A percentile compares a stretch with the other conserved stretches of the same genome.
These are phyloP conservation scores for Trichogramma evanescens DNA, from an alignment of 2,888 invertebrate species.

Conservation along the genomic window DNA sequence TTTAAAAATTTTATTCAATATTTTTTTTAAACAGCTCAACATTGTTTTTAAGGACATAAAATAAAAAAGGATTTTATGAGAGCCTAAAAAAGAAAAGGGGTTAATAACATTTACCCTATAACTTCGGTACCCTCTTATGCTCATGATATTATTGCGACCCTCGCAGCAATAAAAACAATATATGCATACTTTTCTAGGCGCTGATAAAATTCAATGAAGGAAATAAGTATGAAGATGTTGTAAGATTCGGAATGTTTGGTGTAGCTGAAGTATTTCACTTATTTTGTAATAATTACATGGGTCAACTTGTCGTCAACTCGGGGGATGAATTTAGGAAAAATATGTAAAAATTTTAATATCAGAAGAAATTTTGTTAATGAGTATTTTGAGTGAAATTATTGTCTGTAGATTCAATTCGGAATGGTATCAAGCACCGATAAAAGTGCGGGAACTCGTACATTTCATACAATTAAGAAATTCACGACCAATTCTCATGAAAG, in stretches of 20 bases:
- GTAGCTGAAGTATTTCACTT: conserved; percentile 15
- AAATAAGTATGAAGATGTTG: no score
- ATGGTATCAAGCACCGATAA: conserved; percentile 13
- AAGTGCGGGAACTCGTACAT: conserved; percentile 11
- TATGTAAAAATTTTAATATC: not conserved
- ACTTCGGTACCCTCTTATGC: no score
- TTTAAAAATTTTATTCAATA: no score
- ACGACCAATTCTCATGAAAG: conserved; percentile 14
- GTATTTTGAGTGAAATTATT: not conserved
- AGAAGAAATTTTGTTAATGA: not conserved
- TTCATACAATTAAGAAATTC: conserved; percentile 14
- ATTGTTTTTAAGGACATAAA: no score
- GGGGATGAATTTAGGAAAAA: conserved; percentile 2
- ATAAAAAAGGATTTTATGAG: no score
- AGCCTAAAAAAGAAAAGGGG: no score
- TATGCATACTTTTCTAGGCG: no score
- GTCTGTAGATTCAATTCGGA: conserved; percentile 9
- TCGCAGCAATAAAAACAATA: no score
- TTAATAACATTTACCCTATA: no score
- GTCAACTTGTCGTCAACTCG: conserved; percentile 18
- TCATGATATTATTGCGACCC: no score
- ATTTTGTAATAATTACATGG: conserved; percentile 16
- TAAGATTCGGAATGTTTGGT: conserved; percentile 17
- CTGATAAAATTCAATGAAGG: no score
- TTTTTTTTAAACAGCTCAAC: no score